Evolutionary conservation across 1,140 invertebrate genomes (phyloP), one percentile per base, ranked within the genome.

Genomic region (Brachionus paranguensis): DNA sequence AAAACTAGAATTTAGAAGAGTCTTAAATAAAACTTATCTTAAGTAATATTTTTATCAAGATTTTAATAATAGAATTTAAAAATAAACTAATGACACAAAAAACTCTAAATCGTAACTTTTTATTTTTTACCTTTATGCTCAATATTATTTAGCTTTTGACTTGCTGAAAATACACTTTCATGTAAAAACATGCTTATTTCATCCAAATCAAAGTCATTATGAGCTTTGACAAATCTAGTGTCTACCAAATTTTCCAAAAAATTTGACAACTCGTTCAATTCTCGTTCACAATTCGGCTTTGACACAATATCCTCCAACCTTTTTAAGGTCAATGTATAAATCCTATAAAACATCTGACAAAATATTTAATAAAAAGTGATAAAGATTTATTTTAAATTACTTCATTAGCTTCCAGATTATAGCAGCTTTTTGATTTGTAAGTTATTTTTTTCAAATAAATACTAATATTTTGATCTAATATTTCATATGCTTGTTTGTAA

Each of bases 351-450:
- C 53, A 81, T 68, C 78, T 81, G 11, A 60, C 4, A 43, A 81
- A 76, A 37, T 12, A n/a, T 24, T 20, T 5, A 14, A 20, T 12
- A 53, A 76, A 76, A 12, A 27, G 5, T 55, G 7, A 1, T 37
- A 0, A 68, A 11, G 20, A 68, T 47, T 76, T 45, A 12, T 17
- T 64, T 12, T 47, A 2, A 78, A 24, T 41, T 79, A 81, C 78
- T 47, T 81, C 78, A 45, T 60, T 81, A n/a, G 43, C 64, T 81
- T 81, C 78, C 12, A 81, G 24, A 68, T 81, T 81, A 17, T 43
- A 37, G 43, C 72, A 81, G 65, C 24, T 60, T 68, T 81, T 81
- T 0, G 78, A 43, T 60, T 81, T 81, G n/a, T 81, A 64, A 20
- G 53, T 81, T 47, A 81, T 60, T 45, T 47, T 60, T 81, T 81